These are phyloP conservation scores for Platyura marginata DNA, from an alignment of 1,140 invertebrate species.

Conservation along the genomic window DNA sequence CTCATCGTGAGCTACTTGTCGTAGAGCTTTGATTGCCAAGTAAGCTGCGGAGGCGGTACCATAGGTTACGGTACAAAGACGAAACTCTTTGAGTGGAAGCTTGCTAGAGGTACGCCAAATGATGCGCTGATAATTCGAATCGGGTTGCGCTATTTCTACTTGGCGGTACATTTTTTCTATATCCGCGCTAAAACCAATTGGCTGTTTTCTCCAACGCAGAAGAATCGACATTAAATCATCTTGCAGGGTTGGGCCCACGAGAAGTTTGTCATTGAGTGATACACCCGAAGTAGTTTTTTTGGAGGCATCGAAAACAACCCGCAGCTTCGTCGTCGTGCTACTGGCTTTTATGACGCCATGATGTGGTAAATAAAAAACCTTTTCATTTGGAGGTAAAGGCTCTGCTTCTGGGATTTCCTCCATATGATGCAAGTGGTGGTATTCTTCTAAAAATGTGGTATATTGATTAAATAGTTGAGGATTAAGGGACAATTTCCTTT, in stretches of 20 bases:
- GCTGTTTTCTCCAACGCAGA: slow-evolving; percentile 14
- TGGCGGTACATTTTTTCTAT: slow-evolving; percentile 16
- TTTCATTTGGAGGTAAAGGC: background rate
- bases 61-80: slow-evolving; percentile 16
- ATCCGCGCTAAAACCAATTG: slow-evolving; percentile 11
- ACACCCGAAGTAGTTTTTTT: slow-evolving; percentile 7
- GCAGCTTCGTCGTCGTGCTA: slow-evolving; percentile 7
- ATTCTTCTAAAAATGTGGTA: slow-evolving; percentile 14
- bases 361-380: slow-evolving; percentile 8
- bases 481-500: background rate
- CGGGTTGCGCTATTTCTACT: background rate
- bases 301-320: slow-evolving; percentile 18
- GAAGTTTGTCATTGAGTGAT: slow-evolving; percentile 15
- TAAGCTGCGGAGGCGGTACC: slow-evolving; percentile 17
- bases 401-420: background rate
- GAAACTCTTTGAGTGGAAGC: slow-evolving; percentile 11
- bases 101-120: slow-evolving; percentile 12
- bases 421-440: slow-evolving; percentile 12
- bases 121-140: slow-evolving; percentile 20
- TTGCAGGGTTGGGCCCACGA: slow-evolving; percentile 17
- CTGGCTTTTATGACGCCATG: slow-evolving; percentile 9
- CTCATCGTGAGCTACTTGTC: slow-evolving; percentile 18
- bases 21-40: slow-evolving; percentile 16
- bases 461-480: slow-evolving; percentile 6
- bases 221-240: slow-evolving; percentile 20